A percentile compares a stretch with the other conserved stretches of the same genome.
These are phyloP conservation scores for Nymphalis urticae DNA, from an alignment of 2,888 invertebrate genomes.

Conservation along the genomic window DNA sequence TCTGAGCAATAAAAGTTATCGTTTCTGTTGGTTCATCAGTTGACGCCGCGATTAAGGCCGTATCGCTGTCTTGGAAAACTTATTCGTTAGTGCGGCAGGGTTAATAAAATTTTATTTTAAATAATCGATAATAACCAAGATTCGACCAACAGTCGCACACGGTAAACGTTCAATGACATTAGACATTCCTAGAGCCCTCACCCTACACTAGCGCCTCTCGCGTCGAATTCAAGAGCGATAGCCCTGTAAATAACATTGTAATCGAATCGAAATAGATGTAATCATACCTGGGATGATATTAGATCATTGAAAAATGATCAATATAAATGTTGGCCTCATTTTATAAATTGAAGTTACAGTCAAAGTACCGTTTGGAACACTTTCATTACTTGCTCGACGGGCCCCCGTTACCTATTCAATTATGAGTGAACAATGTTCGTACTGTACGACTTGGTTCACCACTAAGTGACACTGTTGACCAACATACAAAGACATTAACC, in stretches of 20 bases:
- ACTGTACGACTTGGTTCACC: not conserved
- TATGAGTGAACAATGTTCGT: slow-evolving; percentile 23
- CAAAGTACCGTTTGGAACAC: slow-evolving; percentile 67
- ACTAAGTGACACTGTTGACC: slow-evolving; percentile 4
- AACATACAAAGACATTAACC: slow-evolving; percentile 8
- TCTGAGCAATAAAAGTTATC: not conserved
- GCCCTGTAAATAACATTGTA: not conserved
- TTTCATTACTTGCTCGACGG: slow-evolving; percentile 51
- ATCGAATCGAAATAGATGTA: not conserved
- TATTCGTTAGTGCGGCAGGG: too few species aligned
- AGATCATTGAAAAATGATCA: not conserved
- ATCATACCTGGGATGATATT: not conserved
- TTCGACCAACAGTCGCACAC: too few species aligned
- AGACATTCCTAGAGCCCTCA: too few species aligned
- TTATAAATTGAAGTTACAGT: slow-evolving; percentile 59
- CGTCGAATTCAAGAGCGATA: not conserved
- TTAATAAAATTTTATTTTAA: too few species aligned
- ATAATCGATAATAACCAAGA: too few species aligned
- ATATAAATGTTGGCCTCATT: slow-evolving; percentile 56
- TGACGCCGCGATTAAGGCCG: too few species aligned
- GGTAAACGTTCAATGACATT: too few species aligned
- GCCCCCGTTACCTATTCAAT: slow-evolving; percentile 46
- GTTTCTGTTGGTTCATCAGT: too few species aligned
- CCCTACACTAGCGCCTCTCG: too few species aligned
- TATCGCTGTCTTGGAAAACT: too few species aligned